Evolutionary conservation across 2,797 vertebrate genomes (phyloP), one percentile per base, ranked within the genome.

Genomic region (Rallus crepitans): DNA sequence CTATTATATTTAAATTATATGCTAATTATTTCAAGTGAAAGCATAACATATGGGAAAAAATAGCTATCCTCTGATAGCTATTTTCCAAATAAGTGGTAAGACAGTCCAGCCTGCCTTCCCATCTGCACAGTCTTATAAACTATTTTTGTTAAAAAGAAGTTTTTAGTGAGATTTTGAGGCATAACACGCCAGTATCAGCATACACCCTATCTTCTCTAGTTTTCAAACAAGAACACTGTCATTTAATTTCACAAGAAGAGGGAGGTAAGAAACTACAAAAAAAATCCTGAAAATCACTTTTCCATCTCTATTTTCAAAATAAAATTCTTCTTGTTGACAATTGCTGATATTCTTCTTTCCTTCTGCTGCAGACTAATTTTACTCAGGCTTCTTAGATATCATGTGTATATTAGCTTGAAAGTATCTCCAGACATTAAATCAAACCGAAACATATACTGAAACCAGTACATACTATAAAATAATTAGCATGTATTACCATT

Each of bases 401-500:
- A 4, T 14, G 70, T 2, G 3, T 37, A 68, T 2, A 15, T 37
- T 50, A 55, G 11, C 66, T 33, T 59, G 45, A 35, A 68, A 79
- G 6, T 59, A 42, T 7, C 69, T 89, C 68, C 70, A 69, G 56
- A 57, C 10, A 53, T 61, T 63, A 64, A 82, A 84, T 47, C 47
- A 91, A 93, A 66, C 16, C 13, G 61, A 69, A 89, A 78, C 27
- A 47, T 7, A 60, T 30, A 57, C 52, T 45, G 42, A 45, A 59
- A 59, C 10, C 20, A 53, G 30, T 19, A 69, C 27, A 35, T 16
- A 39, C 15, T 37, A 42, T 33, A 70, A 89, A 89, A 65, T 19
- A 92, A 90, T 15, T 77, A 59, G 27, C n/a, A 56, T 71, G 42
- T 42, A 97, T 97, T 97, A 99, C 99, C 99, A 99, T 97, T 99